These are phyloP conservation scores for Pseudopipra pipra DNA, from an alignment of 2,113 vertebrate species.

Conservation along the genomic window DNA sequence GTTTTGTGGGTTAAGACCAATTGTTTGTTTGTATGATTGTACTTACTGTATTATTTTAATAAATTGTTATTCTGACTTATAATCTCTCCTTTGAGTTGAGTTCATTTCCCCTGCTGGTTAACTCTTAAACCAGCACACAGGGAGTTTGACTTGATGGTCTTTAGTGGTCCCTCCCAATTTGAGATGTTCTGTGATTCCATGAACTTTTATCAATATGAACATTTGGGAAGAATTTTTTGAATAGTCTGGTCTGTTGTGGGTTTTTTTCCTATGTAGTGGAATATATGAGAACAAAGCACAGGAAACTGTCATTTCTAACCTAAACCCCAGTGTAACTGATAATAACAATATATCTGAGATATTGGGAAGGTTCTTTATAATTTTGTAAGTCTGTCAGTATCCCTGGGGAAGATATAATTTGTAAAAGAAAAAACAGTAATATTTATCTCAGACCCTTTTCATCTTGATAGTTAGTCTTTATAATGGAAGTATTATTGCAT, in stretches of 20 bases:
- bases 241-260: fast-evolving
- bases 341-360: neutral
- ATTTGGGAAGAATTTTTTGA: neutral
- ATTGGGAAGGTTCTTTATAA: neutral
- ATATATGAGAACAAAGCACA: neutral
- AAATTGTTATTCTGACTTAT: no score
- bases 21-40: no score
- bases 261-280: neutral
- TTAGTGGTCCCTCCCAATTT: neutral
- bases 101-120: no score
- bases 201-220: neutral
- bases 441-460: neutral
- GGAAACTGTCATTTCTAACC: neutral
- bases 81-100: no score
- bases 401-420: neutral
- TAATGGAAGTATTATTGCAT: neutral
- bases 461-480: neutral
- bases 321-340: neutral
- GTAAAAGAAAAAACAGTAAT: neutral
- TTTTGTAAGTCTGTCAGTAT: neutral
- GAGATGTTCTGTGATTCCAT: neutral
- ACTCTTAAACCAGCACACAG: no score
- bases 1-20: no score
- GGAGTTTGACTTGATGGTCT: neutral
- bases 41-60: no score